Base-by-base conservation (phyloP, 2,113 vertebrate species). In the Coptodon bakossiorum region DNA sequence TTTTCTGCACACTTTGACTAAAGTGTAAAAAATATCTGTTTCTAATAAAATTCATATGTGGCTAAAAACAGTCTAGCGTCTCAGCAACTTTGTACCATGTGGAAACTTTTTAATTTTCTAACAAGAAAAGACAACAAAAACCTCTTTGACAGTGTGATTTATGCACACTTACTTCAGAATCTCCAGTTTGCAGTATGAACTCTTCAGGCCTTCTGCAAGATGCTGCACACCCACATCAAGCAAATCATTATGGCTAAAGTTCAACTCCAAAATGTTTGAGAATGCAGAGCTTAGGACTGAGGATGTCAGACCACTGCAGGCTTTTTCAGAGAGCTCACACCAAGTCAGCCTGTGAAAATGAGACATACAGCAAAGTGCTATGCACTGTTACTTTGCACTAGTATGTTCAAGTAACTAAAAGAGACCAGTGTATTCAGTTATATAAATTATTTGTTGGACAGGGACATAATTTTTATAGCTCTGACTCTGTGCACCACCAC, bases 201-300 rank as follows among this genome's bases (percentile, higher is more conserved):
- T 84, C 50, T 3, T 61, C 4, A 94, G 78, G 5, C 92, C 90
- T 0, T 83, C 52, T 54, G 84, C 87, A 40, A 95, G 88, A 3
- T 5, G 8, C 40, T 87, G 0, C 34, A 94, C 83, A 54, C 92
- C 94, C 34, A 86, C 24, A 50, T 95, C 94, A 36, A 68, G 29
- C 38, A 95, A 78, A 11, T 93, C 82, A 57, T 93, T 95, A 56
- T 92, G 79, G 82, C 89, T 94, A 17, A 95, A 84, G 81, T 95
- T 17, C 81, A 95, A 81, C 34, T 80, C 16, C 38, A 19, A 93
- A 38, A 95, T 90, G 81, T 90, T 87, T 14, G 36, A 78, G 1
- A 91, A 91, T 52, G 91, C 76, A 11, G 81, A 92, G 7, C 8
- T 84, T 34, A 94, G 29, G 40, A 91, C 89, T 43, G 89, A 93